phyloP scores from a whole-genome alignment of 2,113 vertebrate genomes.

The Neodontobutis hainanensis region DNA sequence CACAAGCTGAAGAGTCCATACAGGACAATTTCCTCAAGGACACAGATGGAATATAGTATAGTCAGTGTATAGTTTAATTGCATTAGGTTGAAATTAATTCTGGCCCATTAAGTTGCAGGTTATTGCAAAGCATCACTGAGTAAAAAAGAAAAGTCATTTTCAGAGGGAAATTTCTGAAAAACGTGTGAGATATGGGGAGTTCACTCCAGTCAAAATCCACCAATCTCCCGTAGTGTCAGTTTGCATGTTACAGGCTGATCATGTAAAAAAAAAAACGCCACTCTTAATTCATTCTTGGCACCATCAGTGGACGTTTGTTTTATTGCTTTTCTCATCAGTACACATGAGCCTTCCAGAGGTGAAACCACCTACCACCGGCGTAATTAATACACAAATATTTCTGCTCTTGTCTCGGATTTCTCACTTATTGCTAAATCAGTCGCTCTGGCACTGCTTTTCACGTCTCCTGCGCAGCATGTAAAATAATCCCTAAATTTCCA shows the following conservation, averaged over 20 bases:
- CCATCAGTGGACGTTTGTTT: conserved; percentile 51
- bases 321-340: conserved; percentile 59
- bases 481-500: conserved; percentile 82
- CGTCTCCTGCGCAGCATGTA: conserved; percentile 78
- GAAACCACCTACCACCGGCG: conserved; percentile 66
- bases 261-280: conserved; percentile 60
- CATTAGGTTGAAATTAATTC: conserved; percentile 80
- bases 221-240: conserved; percentile 42
- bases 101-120: conserved; percentile 80
- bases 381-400: conserved; percentile 85
- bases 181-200: conserved; percentile 19
- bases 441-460: conserved; percentile 75
- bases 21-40: conserved; percentile 76
- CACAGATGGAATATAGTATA: conserved; percentile 59
- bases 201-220: too few relatives aligned
- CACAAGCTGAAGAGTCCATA: conserved; percentile 66
- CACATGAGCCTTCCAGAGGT: conserved; percentile 54
- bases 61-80: conserved; percentile 81
- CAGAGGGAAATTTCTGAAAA: conserved; percentile 50
- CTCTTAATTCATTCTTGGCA: conserved; percentile 44
- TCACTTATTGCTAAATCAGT: conserved; percentile 82
- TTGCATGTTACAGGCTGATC: conserved; percentile 54
- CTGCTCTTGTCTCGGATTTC: conserved; percentile 80
- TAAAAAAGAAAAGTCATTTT: conserved; percentile 58
- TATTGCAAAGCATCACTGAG: conserved; percentile 67